A percentile compares a stretch with the other conserved stretches of the same genome.
Evolutionary conservation across 2,888 invertebrate species (phyloP).

Genomic region (Mesopsocus fuscifrons): DNA sequence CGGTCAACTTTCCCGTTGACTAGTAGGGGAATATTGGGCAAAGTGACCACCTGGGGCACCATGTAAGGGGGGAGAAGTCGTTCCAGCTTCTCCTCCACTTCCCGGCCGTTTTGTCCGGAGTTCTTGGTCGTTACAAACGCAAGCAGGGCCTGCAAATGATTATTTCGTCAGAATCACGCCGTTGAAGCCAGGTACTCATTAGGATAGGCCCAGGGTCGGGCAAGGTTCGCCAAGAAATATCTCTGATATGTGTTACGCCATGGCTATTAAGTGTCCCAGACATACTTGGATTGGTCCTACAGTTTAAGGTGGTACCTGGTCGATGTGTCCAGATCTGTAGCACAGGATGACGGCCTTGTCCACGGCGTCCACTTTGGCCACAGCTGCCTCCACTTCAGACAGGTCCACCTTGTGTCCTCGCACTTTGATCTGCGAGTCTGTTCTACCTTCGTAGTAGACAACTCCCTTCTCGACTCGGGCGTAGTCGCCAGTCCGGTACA

Average conservation of each 20-base stretch:
- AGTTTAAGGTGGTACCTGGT: constrained; percentile 30
- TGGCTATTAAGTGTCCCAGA: too few relatives aligned
- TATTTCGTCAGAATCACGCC: too few relatives aligned
- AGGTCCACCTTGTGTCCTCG: constrained; percentile 74
- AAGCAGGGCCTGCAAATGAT: constrained; percentile 40
- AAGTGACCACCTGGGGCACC: constrained; percentile 55
- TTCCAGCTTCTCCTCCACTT: constrained; percentile 44
- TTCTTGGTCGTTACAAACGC: constrained; percentile 37
- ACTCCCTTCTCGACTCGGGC: constrained; percentile 47
- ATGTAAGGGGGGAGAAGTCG: constrained; percentile 52
- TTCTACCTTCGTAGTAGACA: constrained; percentile 60
- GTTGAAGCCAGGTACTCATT: too few relatives aligned
- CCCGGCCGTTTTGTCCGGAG: constrained; percentile 28
- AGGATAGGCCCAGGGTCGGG: too few relatives aligned
- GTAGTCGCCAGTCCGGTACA: constrained; percentile 74
- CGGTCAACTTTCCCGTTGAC: constrained; percentile 79
- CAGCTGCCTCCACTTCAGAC: constrained; percentile 60
- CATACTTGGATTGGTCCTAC: too few relatives aligned
- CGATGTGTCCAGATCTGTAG: constrained; percentile 46
- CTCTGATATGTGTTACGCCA: neutral
- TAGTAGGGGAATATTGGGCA: constrained; percentile 56
- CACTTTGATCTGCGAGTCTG: constrained; percentile 71
- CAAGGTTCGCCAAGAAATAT: neutral
- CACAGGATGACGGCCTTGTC: constrained; percentile 64
- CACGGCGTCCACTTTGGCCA: constrained; percentile 39